Evolutionary conservation across 1,140 invertebrate genomes (phyloP).

Genomic region (Heliconius melpomene): DNA sequence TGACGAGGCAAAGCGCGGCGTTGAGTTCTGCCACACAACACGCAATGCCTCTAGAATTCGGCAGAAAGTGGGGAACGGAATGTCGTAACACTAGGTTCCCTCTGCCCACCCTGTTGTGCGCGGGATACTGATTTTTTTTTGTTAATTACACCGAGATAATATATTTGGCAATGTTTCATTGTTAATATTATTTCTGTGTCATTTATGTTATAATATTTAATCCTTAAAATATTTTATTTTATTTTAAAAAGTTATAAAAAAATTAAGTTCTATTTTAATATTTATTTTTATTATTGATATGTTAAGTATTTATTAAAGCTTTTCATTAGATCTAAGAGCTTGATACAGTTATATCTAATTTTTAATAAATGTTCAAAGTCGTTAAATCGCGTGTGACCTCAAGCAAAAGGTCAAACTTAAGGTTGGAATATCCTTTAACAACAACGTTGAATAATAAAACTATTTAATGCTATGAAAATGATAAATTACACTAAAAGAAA

Average conservation of each 20-base stretch:
- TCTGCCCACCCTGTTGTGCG: no score
- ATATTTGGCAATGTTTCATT: not conserved
- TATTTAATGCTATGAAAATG: not conserved
- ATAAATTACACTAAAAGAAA: not conserved
- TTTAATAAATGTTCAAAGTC: constrained; percentile 5
- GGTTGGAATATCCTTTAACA: constrained; percentile 20
- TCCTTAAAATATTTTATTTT: not conserved
- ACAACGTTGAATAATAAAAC: not conserved
- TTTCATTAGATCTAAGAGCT: no score
- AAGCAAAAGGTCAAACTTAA: constrained; percentile 33
- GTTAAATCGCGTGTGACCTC: constrained; percentile 25
- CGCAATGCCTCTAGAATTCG: no score
- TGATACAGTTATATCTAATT: not conserved
- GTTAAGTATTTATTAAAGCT: no score
- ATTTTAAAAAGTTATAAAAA: not conserved
- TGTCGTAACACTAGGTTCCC: no score
- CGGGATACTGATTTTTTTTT: not conserved
- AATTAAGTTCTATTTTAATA: not conserved
- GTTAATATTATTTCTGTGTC: not conserved
- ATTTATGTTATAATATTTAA: not conserved
- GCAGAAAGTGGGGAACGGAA: no score
- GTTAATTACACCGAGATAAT: not conserved
- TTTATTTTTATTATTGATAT: not conserved
- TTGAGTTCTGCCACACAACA: no score
- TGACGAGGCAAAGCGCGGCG: no score